A percentile compares a stretch with the other conserved stretches of the same genome.
Conservation (phyloP, 35 echinoderm and acorn worm species). For the Lytechinus pictus region DNA sequence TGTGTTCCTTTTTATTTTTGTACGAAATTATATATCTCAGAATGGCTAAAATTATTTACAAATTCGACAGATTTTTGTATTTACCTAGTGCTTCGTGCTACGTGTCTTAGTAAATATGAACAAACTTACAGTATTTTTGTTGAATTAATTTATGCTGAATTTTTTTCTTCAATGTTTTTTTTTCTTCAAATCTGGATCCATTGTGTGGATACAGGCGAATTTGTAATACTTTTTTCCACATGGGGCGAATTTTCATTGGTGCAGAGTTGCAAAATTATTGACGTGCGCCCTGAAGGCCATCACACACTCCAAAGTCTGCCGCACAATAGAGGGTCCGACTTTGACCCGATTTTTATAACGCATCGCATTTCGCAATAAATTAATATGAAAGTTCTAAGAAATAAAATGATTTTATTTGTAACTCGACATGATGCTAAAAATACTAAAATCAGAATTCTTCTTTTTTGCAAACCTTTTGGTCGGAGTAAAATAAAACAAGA, state of each 20-base stretch:
- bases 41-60: neutral
- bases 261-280: neutral
- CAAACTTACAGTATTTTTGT: slow-evolving; percentile 23
- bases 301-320: too few species aligned
- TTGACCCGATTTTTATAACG: too few species aligned
- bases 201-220: slow-evolving; percentile 10
- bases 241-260: neutral
- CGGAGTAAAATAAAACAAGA: too few species aligned
- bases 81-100: neutral
- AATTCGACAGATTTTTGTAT: neutral
- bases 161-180: neutral
- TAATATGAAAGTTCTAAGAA: too few species aligned
- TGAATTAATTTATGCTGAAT: neutral
- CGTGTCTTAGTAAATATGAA: neutral
- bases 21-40: slow-evolving; percentile 33
- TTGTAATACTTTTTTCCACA: neutral
- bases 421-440: too few species aligned
- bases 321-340: too few species aligned
- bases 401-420: too few species aligned
- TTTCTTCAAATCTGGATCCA: neutral
- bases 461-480: too few species aligned
- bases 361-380: too few species aligned
- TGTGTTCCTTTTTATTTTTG: slow-evolving; percentile 26
- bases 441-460: too few species aligned
- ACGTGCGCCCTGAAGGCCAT: neutral